These are phyloP conservation scores for Perizoma affinitatum DNA, from an alignment of 2,888 invertebrate species.

Conservation along the genomic window DNA sequence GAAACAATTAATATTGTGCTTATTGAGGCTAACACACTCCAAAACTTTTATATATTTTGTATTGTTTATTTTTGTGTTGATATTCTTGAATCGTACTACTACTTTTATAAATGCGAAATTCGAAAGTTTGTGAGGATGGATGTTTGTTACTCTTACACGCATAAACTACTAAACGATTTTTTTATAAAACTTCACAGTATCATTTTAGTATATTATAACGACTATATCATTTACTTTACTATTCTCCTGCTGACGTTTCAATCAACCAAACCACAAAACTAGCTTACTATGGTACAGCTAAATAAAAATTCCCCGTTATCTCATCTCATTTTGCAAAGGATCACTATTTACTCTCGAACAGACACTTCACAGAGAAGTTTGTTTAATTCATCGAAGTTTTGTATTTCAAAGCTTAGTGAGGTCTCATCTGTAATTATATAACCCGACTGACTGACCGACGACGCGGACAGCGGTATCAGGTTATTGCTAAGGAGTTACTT, in stretches of 20 bases:
- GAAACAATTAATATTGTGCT: slow-evolving; percentile 74
- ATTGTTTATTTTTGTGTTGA: not conserved
- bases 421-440: slow-evolving; percentile 73
- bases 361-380: slow-evolving; percentile 49
- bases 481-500: slow-evolving; percentile 56
- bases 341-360: slow-evolving; percentile 37
- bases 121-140: no score
- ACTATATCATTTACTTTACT: no score
- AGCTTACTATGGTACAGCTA: not conserved
- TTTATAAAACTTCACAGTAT: no score
- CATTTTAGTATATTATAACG: no score
- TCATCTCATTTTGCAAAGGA: slow-evolving; percentile 30
- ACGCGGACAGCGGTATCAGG: slow-evolving; percentile 64
- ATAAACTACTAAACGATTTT: no score
- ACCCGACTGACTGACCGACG: slow-evolving; percentile 56
- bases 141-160: no score
- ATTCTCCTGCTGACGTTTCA: no score
- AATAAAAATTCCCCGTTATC: slow-evolving; percentile 14
- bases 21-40: slow-evolving; percentile 33
- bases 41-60: no score
- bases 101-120: no score
- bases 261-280: not conserved
- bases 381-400: slow-evolving; percentile 62
- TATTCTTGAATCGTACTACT: no score
- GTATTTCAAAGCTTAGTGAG: slow-evolving; percentile 70